A percentile compares a stretch with the other conserved stretches of the same genome.
Conservation (phyloP, 2,113 vertebrate genomes). For the Bettongia penicillata region DNA sequence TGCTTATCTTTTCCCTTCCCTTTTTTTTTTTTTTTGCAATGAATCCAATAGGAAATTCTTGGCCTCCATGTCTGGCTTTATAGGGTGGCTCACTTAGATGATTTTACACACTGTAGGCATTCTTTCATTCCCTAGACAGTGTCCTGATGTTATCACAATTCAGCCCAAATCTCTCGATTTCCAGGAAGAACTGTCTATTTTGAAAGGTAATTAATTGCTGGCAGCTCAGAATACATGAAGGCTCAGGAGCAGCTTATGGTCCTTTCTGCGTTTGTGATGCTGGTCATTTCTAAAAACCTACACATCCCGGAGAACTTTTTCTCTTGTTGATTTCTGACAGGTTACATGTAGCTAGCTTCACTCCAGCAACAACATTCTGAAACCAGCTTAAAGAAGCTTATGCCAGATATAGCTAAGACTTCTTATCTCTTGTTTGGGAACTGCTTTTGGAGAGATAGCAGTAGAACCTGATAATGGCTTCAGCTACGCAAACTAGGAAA, state of each 20-base stretch:
- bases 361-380: background rate
- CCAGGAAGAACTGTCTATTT: background rate
- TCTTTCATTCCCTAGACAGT: slow-evolving; percentile 43
- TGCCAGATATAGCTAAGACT: background rate
- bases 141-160: background rate
- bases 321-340: background rate
- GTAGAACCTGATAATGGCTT: background rate
- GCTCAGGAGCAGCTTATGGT: background rate
- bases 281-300: slow-evolving; percentile 15
- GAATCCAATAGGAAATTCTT: slow-evolving; percentile 14
- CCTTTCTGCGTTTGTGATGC: slow-evolving; percentile 26
- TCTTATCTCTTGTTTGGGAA: background rate
- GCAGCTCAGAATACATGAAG: slow-evolving; percentile 44
- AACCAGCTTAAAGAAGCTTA: background rate
- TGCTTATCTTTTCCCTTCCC: slow-evolving; percentile 20
- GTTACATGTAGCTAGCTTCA: background rate
- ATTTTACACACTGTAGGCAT: slow-evolving; percentile 28
- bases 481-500: background rate
- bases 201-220: slow-evolving; percentile 23
- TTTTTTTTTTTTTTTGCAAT: background rate
- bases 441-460: background rate
- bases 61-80: slow-evolving; percentile 26
- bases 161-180: slow-evolving; percentile 38
- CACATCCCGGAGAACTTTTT: background rate
- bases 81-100: slow-evolving; percentile 5